These are phyloP conservation scores for Carabus problematicus DNA, from an alignment of 2,888 invertebrate species.

Conservation along the genomic window DNA sequence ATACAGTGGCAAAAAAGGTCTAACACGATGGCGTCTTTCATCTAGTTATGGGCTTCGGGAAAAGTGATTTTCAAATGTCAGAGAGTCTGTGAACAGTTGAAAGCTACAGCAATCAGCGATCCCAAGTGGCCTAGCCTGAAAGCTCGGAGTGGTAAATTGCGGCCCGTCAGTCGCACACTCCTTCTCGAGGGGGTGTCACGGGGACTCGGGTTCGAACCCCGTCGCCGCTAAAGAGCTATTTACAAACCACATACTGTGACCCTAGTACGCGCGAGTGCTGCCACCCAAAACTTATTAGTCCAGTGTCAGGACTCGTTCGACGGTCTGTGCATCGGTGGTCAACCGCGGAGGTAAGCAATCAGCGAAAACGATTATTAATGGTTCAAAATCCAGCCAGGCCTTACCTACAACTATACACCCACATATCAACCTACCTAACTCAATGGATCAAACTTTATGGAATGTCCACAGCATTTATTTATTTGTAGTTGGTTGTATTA, in stretches of 20 bases:
- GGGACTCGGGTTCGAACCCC: slow-evolving; percentile 11
- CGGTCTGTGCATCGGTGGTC: too few relatives aligned
- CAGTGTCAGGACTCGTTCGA: not conserved
- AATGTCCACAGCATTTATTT: too few relatives aligned
- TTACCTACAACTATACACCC: too few relatives aligned
- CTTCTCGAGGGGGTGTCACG: not conserved
- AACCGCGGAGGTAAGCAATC: too few relatives aligned
- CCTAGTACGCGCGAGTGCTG: slow-evolving; percentile 8
- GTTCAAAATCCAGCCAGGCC: too few relatives aligned
- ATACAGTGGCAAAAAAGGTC: slow-evolving; percentile 35
- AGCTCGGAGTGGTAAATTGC: slow-evolving; percentile 43
- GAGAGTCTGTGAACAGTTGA: slow-evolving; percentile 43
- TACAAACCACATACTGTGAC: slow-evolving; percentile 21
- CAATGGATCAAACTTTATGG: too few relatives aligned
- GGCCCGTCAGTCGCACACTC: slow-evolving; percentile 40
- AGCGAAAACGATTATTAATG: too few relatives aligned
- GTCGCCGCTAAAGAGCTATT: slow-evolving; percentile 24
- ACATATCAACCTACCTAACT: too few relatives aligned
- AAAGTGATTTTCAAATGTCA: slow-evolving; percentile 43
- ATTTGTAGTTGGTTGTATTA: too few relatives aligned
- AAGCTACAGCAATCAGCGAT: slow-evolving; percentile 43
- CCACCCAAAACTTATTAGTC: slow-evolving; percentile 15
- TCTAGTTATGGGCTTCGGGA: slow-evolving; percentile 39
- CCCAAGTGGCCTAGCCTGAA: slow-evolving; percentile 43
- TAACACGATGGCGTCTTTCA: slow-evolving; percentile 40